Evolutionary conservation across 2,888 invertebrate genomes (phyloP), one percentile per base, ranked within the genome.

Genomic region (Carcina quercana): DNA sequence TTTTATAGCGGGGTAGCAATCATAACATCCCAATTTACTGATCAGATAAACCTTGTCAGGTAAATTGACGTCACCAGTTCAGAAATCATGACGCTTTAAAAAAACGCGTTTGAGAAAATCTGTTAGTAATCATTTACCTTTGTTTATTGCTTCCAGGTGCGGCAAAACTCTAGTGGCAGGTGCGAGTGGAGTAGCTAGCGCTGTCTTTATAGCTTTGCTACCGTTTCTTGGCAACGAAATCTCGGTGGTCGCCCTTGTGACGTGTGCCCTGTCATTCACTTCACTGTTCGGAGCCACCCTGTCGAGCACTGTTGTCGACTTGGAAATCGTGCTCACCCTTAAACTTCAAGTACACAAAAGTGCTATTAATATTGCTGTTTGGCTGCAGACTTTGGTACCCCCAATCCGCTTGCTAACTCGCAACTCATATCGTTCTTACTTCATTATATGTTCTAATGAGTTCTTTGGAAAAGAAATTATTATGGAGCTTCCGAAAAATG

Each of bases 231-330:
- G 89, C 3, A 65, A 55, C 10, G 84, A 74, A 35, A 42, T 69
- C 5, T 66, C 84, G 1, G 87, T 87, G 2, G 72, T 88, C 1
- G 72, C 79, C 2, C 62, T 88, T 43, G 82, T 88, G 3, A 80
- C 90, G 1, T 47, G 85, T 0, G 86, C 83, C 27, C 66, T 88
- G 3, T 80, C 86, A 1, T 60, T 86, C 36, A 79, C 79, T 1
- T 74, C 89, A 34, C 67, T 91, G 43, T 53, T 83, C 43, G 59
- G 86, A 41, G 90, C 90, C 50, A 60, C 91, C 35, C 56, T 90
- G 39, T 62, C 89, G 42, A 85, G 89, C 59, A 75, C 90, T 47
- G 69, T 88, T 35, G 88, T 90, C 0, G 87, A 88, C 35, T 54
- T 89, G n/a, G n/a, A n/a, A n/a, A n/a, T n/a, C n/a, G n/a, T n/a